A percentile compares a stretch with the other conserved stretches of the same genome.
phyloP scores from a whole-genome alignment of 53 echinoderm and acorn worm genomes.

The Apostichopus leukothele region DNA sequence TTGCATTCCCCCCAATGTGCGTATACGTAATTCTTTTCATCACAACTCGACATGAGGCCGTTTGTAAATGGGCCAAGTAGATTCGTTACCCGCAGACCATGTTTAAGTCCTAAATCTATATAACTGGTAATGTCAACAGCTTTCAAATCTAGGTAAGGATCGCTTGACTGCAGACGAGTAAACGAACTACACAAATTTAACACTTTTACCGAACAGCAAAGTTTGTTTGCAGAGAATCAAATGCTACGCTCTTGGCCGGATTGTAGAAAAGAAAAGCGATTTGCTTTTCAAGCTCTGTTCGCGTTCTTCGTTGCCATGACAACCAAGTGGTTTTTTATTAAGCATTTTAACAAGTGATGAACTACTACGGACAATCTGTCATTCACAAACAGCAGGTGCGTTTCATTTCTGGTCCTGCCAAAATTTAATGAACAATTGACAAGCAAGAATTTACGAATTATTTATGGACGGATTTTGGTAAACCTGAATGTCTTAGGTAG shows the following conservation, averaged over 20 bases:
- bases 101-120: too few relatives aligned
- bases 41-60: not conserved
- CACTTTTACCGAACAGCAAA: not conserved
- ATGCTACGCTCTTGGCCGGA: not conserved
- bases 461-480: too few relatives aligned
- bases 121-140: too few relatives aligned
- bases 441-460: not conserved
- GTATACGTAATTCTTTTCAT: not conserved
- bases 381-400: too few relatives aligned
- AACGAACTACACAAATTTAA: not conserved
- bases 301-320: not conserved
- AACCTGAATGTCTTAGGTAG: too few relatives aligned
- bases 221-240: not conserved
- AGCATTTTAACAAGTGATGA: too few relatives aligned
- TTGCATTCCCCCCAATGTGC: not conserved
- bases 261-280: too few relatives aligned
- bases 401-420: too few relatives aligned
- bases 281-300: not conserved
- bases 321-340: not conserved
- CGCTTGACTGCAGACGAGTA: not conserved
- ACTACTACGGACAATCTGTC: too few relatives aligned
- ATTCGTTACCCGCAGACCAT: too few relatives aligned
- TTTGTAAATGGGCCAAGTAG: too few relatives aligned
- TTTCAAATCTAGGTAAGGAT: not conserved
- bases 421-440: not conserved